Percentiles rank a stretch among this genome's conserved stretches.
phyloP scores from a whole-genome alignment of 1,140 invertebrate species.

The Pseudomyrmex pallidus region DNA sequence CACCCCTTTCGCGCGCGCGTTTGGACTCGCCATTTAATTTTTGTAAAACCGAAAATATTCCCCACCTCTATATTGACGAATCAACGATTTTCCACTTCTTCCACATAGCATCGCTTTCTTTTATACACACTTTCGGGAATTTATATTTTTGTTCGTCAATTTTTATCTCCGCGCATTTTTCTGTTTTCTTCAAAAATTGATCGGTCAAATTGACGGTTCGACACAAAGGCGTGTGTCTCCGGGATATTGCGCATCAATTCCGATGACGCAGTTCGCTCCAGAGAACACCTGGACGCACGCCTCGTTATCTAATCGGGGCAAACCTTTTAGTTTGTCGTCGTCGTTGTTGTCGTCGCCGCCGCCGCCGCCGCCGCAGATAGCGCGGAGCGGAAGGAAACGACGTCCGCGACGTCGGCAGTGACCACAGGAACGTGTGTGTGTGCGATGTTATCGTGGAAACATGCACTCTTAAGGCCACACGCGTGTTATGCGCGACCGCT shows the following conservation, averaged over 20 bases:
- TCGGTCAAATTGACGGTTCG: background rate
- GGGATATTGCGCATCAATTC: background rate
- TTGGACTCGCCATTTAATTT: too few species aligned
- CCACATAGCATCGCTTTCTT: background rate
- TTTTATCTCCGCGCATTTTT: background rate
- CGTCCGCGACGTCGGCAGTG: background rate
- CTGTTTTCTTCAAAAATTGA: background rate
- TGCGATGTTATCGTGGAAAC: background rate
- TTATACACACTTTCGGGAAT: too few species aligned
- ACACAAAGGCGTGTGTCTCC: background rate
- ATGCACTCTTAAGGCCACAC: background rate
- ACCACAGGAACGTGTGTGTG: too few species aligned
- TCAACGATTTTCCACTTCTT: background rate
- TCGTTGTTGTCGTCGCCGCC: background rate
- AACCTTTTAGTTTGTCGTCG: slow-evolving; percentile 41
- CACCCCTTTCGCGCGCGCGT: background rate
- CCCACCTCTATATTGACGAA: background rate
- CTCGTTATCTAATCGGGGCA: slow-evolving; percentile 36
- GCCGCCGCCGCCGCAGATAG: slow-evolving; percentile 8
- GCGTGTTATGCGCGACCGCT: too few species aligned
- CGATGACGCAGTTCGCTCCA: background rate
- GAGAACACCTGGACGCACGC: background rate
- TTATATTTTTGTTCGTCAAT: background rate
- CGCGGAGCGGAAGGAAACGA: slow-evolving; percentile 18
- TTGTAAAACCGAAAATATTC: slow-evolving; percentile 7